Conservation (phyloP, 2,888 invertebrate species). For the Ctena decussata region DNA sequence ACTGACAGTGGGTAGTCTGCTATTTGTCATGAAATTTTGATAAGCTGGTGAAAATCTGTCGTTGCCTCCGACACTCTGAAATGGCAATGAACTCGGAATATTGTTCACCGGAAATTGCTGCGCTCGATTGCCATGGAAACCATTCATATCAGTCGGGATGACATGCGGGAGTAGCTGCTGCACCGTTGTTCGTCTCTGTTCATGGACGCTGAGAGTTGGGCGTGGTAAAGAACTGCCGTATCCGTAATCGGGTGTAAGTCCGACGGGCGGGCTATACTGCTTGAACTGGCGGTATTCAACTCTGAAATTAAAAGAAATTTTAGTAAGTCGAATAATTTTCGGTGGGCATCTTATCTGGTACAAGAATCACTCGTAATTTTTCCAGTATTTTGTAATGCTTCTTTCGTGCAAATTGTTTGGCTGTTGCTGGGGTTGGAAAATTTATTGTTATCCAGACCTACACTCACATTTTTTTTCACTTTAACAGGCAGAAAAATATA, state of each 20-base stretch:
- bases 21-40: conserved; percentile 17
- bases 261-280: conserved; percentile 70
- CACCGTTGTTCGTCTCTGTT: conserved; percentile 12
- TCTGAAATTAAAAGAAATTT: conserved; percentile 50
- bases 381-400: too few relatives aligned
- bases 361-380: too few relatives aligned
- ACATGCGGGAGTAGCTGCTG: background rate
- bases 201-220: conserved; percentile 35
- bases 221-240: conserved; percentile 36
- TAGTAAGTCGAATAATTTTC: too few relatives aligned
- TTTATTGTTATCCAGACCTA: too few relatives aligned
- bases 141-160: background rate
- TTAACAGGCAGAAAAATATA: too few relatives aligned
- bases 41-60: background rate
- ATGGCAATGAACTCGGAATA: background rate
- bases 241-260: conserved; percentile 63
- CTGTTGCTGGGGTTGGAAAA: too few relatives aligned
- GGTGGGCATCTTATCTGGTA: too few relatives aligned
- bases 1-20: background rate
- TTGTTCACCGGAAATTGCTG: background rate
- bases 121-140: background rate
- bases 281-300: conserved; percentile 67
- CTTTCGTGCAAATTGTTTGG: too few relatives aligned
- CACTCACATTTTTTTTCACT: too few relatives aligned
- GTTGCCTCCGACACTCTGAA: background rate